phyloP scores from a whole-genome alignment of 2,797 vertebrate species.

The Sebastes hopkinsi region DNA sequence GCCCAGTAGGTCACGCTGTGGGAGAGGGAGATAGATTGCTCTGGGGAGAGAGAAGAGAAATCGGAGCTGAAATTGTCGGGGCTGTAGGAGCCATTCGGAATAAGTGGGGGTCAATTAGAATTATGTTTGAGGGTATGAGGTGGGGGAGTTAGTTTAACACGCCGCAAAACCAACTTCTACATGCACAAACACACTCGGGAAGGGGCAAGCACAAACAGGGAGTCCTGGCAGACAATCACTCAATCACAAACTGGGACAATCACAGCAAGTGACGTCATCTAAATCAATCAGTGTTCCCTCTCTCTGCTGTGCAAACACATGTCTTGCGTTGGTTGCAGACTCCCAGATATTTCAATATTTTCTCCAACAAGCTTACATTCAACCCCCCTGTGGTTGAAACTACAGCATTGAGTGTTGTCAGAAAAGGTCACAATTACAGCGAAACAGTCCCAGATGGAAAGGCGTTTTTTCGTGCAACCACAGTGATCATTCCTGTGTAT shows the following conservation, averaged over 20 bases:
- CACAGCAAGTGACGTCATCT: conserved; percentile 30
- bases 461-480: conserved; percentile 27
- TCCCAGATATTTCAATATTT: conserved; percentile 24
- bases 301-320: conserved; percentile 34
- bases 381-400: conserved; percentile 23
- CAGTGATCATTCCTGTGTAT: conserved; percentile 44
- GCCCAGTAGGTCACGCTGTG: conserved; percentile 72
- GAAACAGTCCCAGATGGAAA: conserved; percentile 57
- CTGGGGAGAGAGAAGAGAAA: conserved; percentile 63
- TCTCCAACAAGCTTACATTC: not conserved
- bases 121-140: conserved; percentile 67
- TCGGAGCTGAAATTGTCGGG: conserved; percentile 67
- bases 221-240: conserved; percentile 44
- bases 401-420: conserved; percentile 41
- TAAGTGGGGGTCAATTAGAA: conserved; percentile 76
- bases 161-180: conserved; percentile 22
- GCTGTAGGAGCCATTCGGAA: conserved; percentile 57
- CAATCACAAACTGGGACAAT: conserved; percentile 44
- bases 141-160: conserved; percentile 45
- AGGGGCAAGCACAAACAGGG: conserved; percentile 52
- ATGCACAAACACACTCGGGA: conserved; percentile 19
- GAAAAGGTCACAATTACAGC: conserved; percentile 58
- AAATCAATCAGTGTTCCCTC: conserved; percentile 52
- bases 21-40: conserved; percentile 74
- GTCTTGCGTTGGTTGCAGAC: conserved; percentile 14